Evolutionary conservation across 2,888 invertebrate species (phyloP).

Genomic region (Ferrisia virgata): DNA sequence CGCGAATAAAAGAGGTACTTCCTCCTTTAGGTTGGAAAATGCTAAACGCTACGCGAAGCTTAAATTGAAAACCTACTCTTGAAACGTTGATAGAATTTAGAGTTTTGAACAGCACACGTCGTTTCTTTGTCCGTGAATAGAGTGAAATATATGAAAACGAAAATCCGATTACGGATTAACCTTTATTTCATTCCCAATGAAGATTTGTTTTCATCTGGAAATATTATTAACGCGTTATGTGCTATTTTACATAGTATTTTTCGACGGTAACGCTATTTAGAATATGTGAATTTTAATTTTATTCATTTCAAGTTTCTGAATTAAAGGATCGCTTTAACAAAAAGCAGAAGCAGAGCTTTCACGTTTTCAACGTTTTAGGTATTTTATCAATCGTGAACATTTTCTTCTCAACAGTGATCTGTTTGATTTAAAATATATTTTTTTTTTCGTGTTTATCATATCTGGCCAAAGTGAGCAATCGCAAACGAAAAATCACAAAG

Average conservation of each 20-base stretch:
- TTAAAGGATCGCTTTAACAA: no score
- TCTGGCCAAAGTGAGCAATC: no score
- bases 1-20: constrained; percentile 13
- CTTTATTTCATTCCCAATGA: background rate
- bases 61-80: constrained; percentile 22
- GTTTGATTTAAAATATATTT: no score
- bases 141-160: background rate
- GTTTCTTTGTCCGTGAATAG: background rate
- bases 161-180: constrained; percentile 19
- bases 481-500: no score
- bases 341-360: no score
- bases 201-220: background rate
- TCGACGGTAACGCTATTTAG: background rate
- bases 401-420: no score
- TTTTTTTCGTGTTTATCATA: no score
- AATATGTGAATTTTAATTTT: background rate
- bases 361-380: background rate
- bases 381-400: no score
- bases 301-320: background rate
- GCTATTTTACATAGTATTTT: background rate
- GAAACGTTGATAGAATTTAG: background rate
- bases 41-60: background rate
- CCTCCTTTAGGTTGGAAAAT: constrained; percentile 1
- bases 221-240: background rate
- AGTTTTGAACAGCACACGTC: constrained; percentile 13